phyloP scores from a whole-genome alignment of 1,140 invertebrate genomes.

The Drosophila pandora region DNA sequence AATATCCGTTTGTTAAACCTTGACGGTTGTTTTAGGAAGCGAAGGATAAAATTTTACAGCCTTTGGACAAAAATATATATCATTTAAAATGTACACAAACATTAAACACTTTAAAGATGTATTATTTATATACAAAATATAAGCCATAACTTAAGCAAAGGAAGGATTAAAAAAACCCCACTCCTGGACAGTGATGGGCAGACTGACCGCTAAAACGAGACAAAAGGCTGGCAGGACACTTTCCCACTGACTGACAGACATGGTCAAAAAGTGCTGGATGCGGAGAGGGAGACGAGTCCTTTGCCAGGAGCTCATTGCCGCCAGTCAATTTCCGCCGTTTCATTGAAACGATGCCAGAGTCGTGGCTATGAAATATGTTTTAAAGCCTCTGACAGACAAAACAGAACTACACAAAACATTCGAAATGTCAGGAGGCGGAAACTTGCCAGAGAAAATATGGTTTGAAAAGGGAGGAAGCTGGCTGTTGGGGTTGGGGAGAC shows the following conservation, averaged over 20 bases:
- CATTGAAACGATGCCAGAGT: slow-evolving; percentile 16
- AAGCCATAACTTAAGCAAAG: not conserved
- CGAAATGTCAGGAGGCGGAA: slow-evolving; percentile 61
- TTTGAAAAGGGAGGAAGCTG: not conserved
- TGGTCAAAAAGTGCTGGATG: slow-evolving; percentile 7
- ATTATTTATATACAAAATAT: not conserved
- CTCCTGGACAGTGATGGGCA: slow-evolving; percentile 17
- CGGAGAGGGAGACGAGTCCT: slow-evolving; percentile 1
- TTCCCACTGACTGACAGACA: slow-evolving; percentile 43
- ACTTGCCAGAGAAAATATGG: not conserved
- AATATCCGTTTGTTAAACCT: not conserved
- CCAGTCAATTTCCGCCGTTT: slow-evolving; percentile 69
- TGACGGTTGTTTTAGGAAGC: no score
- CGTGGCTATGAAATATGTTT: slow-evolving; percentile 37
- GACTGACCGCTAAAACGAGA: slow-evolving; percentile 55
- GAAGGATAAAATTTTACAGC: no score
- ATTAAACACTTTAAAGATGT: not conserved
- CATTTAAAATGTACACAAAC: no score
- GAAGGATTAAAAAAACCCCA: no score
- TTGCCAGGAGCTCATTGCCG: slow-evolving; percentile 40
- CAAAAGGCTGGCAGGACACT: slow-evolving; percentile 47
- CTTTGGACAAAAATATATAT: no score
- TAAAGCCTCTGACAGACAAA: slow-evolving; percentile 32
- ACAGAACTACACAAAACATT: slow-evolving; percentile 52
- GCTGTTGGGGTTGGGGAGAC: slow-evolving; percentile 6